Evolutionary conservation across 2,797 vertebrate genomes (phyloP).

Genomic region (Hemitrygon akajei): DNA sequence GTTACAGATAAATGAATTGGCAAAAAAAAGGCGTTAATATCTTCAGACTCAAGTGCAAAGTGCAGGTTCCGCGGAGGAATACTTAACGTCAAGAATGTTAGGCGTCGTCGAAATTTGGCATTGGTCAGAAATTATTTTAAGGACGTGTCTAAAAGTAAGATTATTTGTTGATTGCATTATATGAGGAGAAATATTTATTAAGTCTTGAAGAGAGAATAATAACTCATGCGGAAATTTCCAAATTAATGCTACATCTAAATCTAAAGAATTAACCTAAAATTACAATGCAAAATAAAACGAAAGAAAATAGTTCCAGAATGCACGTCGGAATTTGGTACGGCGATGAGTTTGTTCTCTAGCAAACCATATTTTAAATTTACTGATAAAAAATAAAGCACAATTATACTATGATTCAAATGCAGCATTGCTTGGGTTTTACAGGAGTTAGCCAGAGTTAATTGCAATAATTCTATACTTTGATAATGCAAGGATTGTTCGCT

Average conservation of each 20-base stretch:
- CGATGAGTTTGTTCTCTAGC: background rate
- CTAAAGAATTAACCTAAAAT: background rate
- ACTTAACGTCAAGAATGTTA: background rate
- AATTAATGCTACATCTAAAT: background rate
- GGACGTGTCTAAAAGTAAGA: background rate
- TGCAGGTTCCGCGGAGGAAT: background rate
- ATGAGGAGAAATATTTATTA: background rate
- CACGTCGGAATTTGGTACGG: no score
- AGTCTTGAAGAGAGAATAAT: background rate
- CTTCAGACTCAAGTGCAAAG: background rate
- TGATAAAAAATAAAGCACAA: background rate
- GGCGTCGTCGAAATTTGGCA: background rate
- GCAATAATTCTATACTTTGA: background rate
- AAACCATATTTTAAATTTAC: background rate
- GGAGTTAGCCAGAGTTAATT: slow-evolving; percentile 24
- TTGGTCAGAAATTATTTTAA: background rate
- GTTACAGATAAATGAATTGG: background rate
- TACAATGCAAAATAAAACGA: background rate
- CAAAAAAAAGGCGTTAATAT: background rate
- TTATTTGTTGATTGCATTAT: background rate
- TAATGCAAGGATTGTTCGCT: slow-evolving; percentile 12
- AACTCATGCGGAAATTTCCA: background rate
- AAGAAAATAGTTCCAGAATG: background rate
- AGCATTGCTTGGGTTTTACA: background rate
- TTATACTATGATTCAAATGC: background rate